Evolutionary conservation across 2,797 vertebrate species (phyloP).

Genomic region (Moxostoma hubbsi): DNA sequence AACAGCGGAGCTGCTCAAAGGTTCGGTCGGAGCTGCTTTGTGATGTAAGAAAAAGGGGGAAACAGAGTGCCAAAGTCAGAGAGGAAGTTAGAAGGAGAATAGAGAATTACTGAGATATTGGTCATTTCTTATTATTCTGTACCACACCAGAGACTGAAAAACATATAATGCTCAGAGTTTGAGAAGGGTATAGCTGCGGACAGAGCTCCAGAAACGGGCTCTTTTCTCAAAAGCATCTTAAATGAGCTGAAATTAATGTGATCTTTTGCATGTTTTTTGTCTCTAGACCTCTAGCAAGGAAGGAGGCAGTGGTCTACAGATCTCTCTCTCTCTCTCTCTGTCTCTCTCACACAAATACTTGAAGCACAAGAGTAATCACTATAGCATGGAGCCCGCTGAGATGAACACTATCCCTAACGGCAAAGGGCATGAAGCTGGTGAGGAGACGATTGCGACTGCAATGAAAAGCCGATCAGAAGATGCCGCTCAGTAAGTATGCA

Average conservation of each 20-base stretch:
- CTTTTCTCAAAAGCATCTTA: too few relatives aligned
- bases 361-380: background rate
- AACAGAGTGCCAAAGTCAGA: background rate
- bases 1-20: background rate
- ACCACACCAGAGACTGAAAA: too few relatives aligned
- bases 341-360: background rate
- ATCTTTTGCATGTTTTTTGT: background rate
- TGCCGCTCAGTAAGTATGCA: conserved; percentile 55
- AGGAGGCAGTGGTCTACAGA: background rate
- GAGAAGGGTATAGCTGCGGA: too few relatives aligned
- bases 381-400: conserved; percentile 79
- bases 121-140: too few relatives aligned
- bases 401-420: conserved; percentile 90
- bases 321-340: too few relatives aligned
- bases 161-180: too few relatives aligned
- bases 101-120: background rate
- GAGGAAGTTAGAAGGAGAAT: background rate
- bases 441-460: conserved; percentile 66
- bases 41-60: background rate
- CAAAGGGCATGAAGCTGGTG: conserved; percentile 79
- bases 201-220: too few relatives aligned
- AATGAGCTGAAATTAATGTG: background rate
- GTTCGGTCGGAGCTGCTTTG: conserved; percentile 3
- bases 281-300: conserved; percentile 6
- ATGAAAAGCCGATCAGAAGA: conserved; percentile 53